Evolutionary conservation across 2,888 invertebrate species (phyloP).

Genomic region (Creontiades dilutus): DNA sequence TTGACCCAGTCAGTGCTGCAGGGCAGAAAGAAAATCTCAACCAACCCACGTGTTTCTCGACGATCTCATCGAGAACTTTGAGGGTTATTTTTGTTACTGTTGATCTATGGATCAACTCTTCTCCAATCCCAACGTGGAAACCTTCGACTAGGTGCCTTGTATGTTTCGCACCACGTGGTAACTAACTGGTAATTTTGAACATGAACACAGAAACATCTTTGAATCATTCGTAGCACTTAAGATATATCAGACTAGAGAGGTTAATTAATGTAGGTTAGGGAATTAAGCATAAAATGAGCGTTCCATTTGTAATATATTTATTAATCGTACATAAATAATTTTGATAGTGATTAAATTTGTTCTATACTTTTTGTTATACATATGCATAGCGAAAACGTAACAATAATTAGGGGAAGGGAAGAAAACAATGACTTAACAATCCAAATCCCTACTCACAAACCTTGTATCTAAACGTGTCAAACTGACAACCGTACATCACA

Average conservation of each 20-base stretch:
- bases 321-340: conserved; percentile 44
- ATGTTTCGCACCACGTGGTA: too few species aligned
- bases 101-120: too few species aligned
- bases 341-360: conserved; percentile 43
- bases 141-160: too few species aligned
- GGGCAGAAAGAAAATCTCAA: too few species aligned
- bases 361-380: conserved; percentile 14
- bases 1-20: too few species aligned
- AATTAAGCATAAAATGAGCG: background rate
- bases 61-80: too few species aligned
- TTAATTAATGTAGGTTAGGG: background rate
- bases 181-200: too few species aligned
- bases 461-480: background rate
- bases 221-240: too few species aligned
- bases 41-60: too few species aligned
- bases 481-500: background rate
- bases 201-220: too few species aligned
- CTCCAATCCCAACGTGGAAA: too few species aligned
- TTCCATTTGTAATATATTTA: conserved; percentile 42
- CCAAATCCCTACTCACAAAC: conserved; percentile 39
- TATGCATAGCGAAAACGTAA: conserved; percentile 30
- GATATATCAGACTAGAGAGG: background rate
- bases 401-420: background rate
- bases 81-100: too few species aligned
- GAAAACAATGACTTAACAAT: conserved; percentile 62